Evolutionary conservation across 2,797 vertebrate species (phyloP), one percentile per base, ranked within the genome.

Genomic region (Catharus ustulatus): DNA sequence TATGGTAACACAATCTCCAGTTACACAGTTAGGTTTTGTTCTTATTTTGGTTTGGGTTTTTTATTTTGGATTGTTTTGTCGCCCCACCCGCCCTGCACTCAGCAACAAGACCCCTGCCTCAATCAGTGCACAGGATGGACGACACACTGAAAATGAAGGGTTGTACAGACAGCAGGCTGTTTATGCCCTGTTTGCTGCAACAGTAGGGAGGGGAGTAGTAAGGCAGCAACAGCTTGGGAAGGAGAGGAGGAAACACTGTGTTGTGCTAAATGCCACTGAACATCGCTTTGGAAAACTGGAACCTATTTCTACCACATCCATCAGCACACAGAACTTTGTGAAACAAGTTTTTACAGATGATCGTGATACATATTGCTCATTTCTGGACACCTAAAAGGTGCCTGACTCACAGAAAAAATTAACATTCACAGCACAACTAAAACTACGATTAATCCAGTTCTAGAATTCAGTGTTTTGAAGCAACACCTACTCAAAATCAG

Each of bases 101-200:
- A 20, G 36, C 72, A 87, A 87, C 48, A 92, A 79, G 62, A 93
- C 96, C 93, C 93, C 91, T 97, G 96, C 94, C 95, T 95, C 96
- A 95, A 86, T 95, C 95, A 97, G 94, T 96, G 95, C 96, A 97
- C 95, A 95, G 87, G 94, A 97, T 94, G 95, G 95, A 96, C 91
- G 52, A 93, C 87, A 95, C 81, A 86, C 68, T 93, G 13, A 40
- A 68, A 89, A 85, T 92, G 90, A 84, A 83, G 54, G 61, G n/a
- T 9, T 82, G 63, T 18, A 80, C 89, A 80, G 52, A 36, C 26
- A 89, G 63, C 54, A 81, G 83, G 61, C 79, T 92, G 82, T 36
- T 82, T 21, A 48, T 78, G 87, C 58, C 68, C 83, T 55, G 38
- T 34, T 62, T 81, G 62, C 51, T 77, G 72, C 54, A 78, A 27